Base-by-base conservation (phyloP, 2,797 vertebrate genomes). In the Sebastolobus alascanus region DNA sequence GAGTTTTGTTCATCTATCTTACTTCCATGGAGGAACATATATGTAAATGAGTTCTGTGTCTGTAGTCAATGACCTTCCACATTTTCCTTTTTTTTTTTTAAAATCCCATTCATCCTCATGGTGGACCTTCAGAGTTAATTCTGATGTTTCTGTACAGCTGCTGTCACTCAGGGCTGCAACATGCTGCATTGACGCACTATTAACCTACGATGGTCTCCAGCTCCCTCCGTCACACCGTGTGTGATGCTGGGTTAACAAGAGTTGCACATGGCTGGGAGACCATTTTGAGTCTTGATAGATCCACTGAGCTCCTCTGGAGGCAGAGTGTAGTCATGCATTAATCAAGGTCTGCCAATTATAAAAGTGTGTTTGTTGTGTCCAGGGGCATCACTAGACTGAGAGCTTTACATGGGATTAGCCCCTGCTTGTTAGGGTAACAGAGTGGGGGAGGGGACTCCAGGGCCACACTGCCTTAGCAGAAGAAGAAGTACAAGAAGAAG, bases 261-360 rank as follows among this genome's bases (percentile, higher is more conserved):
- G 69, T 37, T 81, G 61, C 63, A 82, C 52, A 27, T 68, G 40
- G n/a, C 54, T 84, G 71, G 18, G 43, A 70, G 77, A 76, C 69
- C 73, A 80, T 72, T 84, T 71, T 68, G 33, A 79, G 50, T 80
- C 82, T 78, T 78, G 76, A 87, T 80, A 56, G 81, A 84, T 73
- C 52, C 22, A 77, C 64, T 80, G 70, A 84, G 79, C 60, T 84
- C 52, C 67, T 84, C 79, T 80, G 67, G 78, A 87, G 83, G 83
- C 72, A 76, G 35, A 76, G 80, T 58, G 60, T 79, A 82, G 76
- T 80, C 85, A 84, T 82, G 84, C 80, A 84, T 86, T 86, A 68
- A 87, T 90, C 73, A 82, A 37, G 64, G 64, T 55, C 73, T 80
- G 70, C 81, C 84, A 86, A 86, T 87, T 87, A 87, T 84, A 84